Conservation (phyloP, 2,888 invertebrate species). For the Cybosia mesomella region DNA sequence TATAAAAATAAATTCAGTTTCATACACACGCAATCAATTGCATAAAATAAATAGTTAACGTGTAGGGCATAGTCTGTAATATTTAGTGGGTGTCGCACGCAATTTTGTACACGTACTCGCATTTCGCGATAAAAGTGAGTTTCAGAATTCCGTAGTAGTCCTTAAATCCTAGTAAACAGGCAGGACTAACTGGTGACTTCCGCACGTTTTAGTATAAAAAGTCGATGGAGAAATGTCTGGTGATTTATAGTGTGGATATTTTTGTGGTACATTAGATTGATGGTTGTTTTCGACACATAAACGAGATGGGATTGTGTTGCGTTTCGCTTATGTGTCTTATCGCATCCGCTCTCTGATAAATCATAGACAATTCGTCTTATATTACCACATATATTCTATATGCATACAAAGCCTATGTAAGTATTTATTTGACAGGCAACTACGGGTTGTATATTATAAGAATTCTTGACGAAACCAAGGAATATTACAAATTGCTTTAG, state of each 20-base stretch:
- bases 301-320: conserved; percentile 52
- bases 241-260: conserved; percentile 69
- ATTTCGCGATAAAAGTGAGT: conserved; percentile 35
- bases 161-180: conserved; percentile 53
- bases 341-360: conserved; percentile 38
- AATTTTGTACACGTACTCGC: background rate
- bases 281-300: conserved; percentile 64
- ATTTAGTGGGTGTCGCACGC: background rate
- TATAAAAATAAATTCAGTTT: background rate
- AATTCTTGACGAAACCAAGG: background rate
- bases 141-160: conserved; percentile 37
- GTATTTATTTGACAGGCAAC: background rate
- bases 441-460: background rate
- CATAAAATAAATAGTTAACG: background rate
- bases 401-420: background rate
- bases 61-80: background rate
- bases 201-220: conserved; percentile 71
- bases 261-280: conserved; percentile 57
- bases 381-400: conserved; percentile 13
- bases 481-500: background rate
- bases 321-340: conserved; percentile 32
- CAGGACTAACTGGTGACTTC: conserved; percentile 64
- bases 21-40: background rate
- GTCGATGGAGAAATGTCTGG: conserved; percentile 68
- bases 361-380: conserved; percentile 28